These are phyloP conservation scores for Thereuonema tuberculata DNA, from an alignment of 1,140 invertebrate species.

Conservation along the genomic window DNA sequence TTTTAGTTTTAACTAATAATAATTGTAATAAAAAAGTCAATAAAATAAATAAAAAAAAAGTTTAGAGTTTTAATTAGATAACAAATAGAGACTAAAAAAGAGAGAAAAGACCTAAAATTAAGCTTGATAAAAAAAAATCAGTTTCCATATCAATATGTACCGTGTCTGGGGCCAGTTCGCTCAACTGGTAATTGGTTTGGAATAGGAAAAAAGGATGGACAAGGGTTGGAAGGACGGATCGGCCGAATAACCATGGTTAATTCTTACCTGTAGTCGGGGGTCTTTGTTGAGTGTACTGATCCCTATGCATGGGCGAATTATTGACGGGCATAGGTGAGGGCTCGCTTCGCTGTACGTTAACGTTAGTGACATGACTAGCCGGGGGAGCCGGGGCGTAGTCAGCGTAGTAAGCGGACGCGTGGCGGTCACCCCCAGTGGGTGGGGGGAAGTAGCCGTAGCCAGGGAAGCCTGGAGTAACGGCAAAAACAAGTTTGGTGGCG, in stretches of 20 bases:
- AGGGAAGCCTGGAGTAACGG: slow-evolving; percentile 25
- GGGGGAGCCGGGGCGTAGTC: slow-evolving; percentile 12
- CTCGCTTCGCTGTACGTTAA: not conserved
- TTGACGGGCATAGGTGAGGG: slow-evolving; percentile 9
- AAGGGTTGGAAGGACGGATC: not conserved
- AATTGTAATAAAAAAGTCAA: not conserved
- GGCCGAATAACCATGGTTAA: too few relatives aligned
- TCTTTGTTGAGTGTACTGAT: slow-evolving; percentile 9
- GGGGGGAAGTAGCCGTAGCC: slow-evolving; percentile 30
- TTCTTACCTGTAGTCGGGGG: slow-evolving; percentile 8
- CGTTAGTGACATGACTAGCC: slow-evolving; percentile 14
- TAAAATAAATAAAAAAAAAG: not conserved
- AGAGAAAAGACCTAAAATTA: too few relatives aligned
- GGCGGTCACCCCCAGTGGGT: slow-evolving; percentile 21
- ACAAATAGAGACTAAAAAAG: too few relatives aligned
- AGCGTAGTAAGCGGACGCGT: slow-evolving; percentile 12
- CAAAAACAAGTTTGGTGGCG: not conserved
- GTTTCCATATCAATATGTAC: too few relatives aligned
- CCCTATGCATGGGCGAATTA: slow-evolving; percentile 13
- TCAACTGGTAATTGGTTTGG: too few relatives aligned
- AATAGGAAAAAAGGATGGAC: not conserved
- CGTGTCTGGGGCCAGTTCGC: too few relatives aligned
- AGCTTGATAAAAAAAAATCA: too few relatives aligned
- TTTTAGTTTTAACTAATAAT: not conserved
- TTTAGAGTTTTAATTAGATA: not conserved